These are phyloP conservation scores for Tragulus kanchil DNA, from an alignment of 2,113 vertebrate species.

Conservation along the genomic window DNA sequence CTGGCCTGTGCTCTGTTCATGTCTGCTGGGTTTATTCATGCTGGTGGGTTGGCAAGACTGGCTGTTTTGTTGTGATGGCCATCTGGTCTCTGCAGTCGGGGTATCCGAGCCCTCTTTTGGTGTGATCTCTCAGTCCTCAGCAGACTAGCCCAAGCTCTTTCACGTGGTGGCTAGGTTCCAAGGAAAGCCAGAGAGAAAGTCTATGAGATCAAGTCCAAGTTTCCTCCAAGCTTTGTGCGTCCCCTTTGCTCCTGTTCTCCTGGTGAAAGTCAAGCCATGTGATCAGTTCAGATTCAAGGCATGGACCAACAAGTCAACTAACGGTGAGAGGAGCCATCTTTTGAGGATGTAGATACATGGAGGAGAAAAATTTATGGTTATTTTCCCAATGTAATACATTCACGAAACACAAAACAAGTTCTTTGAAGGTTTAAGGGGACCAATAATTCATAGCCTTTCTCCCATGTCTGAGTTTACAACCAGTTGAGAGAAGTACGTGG, in stretches of 20 bases:
- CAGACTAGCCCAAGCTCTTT: not conserved
- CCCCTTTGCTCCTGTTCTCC: not conserved
- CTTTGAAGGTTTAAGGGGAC: not conserved
- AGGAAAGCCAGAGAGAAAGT: not conserved
- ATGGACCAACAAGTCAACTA: not conserved
- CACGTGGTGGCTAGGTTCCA: not conserved
- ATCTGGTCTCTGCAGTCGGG: not conserved
- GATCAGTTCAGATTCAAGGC: not conserved
- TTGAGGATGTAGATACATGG: not conserved
- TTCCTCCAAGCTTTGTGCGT: not conserved
- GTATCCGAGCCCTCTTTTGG: not conserved
- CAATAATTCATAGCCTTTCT: not conserved
- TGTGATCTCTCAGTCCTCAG: not conserved
- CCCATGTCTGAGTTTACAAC: not conserved
- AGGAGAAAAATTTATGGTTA: not conserved
- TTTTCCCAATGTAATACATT: not conserved
- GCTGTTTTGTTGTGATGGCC: not conserved
- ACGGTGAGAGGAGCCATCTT: not conserved
- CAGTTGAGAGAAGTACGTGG: not conserved
- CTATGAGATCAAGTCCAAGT: not conserved
- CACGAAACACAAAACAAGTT: not conserved
- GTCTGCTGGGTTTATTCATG: not conserved
- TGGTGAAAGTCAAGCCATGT: not conserved
- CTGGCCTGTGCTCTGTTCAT: not conserved
- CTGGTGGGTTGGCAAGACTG: not conserved